A percentile compares a stretch with the other conserved stretches of the same genome.
These are phyloP conservation scores for Oreochromis grahami DNA, from an alignment of 2,797 vertebrate genomes.

Conservation along the genomic window DNA sequence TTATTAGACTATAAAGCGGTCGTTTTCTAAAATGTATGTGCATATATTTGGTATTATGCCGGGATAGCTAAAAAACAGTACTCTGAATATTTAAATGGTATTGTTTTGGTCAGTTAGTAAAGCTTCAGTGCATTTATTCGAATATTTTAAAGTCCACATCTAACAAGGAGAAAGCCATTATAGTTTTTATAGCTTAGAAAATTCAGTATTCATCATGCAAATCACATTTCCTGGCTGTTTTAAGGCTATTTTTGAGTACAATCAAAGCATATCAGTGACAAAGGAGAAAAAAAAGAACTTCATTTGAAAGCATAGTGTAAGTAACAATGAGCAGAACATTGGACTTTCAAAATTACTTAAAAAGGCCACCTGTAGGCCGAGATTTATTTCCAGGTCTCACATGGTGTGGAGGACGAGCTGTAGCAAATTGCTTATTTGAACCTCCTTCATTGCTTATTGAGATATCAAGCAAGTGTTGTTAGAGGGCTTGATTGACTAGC, in stretches of 20 bases:
- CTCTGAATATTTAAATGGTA: background rate
- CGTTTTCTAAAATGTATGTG: background rate
- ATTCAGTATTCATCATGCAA: background rate
- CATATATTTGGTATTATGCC: background rate
- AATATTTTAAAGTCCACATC: background rate
- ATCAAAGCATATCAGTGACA: background rate
- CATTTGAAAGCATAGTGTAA: background rate
- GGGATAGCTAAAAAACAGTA: background rate
- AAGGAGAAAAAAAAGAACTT: background rate
- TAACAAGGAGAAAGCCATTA: background rate
- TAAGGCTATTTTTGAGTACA: background rate
- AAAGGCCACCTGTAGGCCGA: background rate
- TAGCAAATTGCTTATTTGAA: conserved; percentile 5
- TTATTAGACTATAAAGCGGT: background rate
- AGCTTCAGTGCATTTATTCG: background rate
- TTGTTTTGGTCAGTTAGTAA: background rate
- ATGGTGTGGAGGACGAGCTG: background rate
- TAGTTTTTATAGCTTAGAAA: background rate
- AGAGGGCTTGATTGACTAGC: background rate
- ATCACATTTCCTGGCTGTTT: background rate
- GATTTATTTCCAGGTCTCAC: conserved; percentile 7
- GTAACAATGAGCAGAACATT: background rate
- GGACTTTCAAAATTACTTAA: background rate
- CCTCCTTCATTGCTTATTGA: conserved; percentile 1
- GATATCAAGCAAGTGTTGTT: conserved; percentile 2